phyloP scores from a whole-genome alignment of 2,888 invertebrate genomes.

The Oscheius sp. region DNA sequence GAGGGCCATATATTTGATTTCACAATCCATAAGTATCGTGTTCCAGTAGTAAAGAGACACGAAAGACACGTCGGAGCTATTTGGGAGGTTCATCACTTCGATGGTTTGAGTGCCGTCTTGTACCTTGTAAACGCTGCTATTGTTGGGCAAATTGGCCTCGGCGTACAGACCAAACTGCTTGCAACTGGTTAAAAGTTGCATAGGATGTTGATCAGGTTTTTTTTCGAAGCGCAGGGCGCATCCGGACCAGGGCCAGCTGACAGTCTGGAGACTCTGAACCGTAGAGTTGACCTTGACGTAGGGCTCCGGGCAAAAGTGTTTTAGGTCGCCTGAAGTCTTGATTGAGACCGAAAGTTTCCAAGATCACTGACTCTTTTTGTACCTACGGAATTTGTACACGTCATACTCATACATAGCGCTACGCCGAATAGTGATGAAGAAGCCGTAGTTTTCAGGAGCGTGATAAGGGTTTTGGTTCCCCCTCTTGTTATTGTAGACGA shows the following conservation, averaged over 20 bases:
- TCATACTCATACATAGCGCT: too few species aligned
- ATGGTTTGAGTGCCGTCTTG: background rate
- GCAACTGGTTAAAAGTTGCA: background rate
- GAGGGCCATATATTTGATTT: background rate
- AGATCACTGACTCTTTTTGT: too few species aligned
- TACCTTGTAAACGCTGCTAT: background rate
- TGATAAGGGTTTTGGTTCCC: too few species aligned
- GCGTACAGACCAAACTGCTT: background rate
- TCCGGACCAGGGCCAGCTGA: background rate
- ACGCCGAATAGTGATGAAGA: too few species aligned
- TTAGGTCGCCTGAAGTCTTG: background rate
- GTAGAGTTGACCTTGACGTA: background rate
- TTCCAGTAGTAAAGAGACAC: background rate
- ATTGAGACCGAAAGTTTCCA: too few species aligned
- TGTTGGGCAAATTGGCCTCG: background rate
- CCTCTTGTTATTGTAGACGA: too few species aligned
- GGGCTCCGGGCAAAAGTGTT: background rate
- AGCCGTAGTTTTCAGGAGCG: too few species aligned
- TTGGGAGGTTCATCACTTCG: background rate
- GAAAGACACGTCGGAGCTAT: background rate
- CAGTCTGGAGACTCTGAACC: background rate
- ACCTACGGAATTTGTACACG: too few species aligned
- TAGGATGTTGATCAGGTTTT: background rate
- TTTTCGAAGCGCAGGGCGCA: background rate
- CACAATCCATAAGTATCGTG: background rate